phyloP scores from a whole-genome alignment of 2,797 vertebrate genomes.

The Lepilemur ruficaudatus region DNA sequence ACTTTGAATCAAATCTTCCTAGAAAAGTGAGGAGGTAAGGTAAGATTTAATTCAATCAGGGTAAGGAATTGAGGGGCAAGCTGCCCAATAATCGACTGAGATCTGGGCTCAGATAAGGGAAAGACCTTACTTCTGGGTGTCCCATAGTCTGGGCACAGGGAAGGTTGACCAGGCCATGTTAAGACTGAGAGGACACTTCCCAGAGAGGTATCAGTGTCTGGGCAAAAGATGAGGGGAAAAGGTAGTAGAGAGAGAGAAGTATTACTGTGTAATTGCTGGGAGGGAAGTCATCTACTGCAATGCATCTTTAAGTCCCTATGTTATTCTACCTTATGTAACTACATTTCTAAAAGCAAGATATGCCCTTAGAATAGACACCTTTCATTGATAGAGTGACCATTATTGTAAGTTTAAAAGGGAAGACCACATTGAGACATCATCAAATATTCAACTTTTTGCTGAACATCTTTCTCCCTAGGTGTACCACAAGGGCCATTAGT shows the following conservation, averaged over 20 bases:
- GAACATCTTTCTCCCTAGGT: not conserved
- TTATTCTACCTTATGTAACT: not conserved
- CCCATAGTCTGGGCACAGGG: not conserved
- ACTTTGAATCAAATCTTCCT: not conserved
- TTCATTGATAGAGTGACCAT: not conserved
- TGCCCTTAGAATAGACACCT: not conserved
- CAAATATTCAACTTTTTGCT: not conserved
- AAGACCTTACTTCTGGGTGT: not conserved
- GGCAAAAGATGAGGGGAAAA: not conserved
- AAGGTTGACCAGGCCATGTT: not conserved
- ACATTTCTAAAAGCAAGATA: not conserved
- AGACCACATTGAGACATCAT: not conserved
- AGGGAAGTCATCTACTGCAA: not conserved
- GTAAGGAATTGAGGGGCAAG: not conserved
- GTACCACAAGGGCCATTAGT: not conserved
- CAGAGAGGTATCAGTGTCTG: not conserved
- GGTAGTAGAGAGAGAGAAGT: not conserved
- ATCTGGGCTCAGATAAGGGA: not conserved
- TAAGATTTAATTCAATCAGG: not conserved
- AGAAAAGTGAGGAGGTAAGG: not conserved
- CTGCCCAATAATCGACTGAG: not conserved
- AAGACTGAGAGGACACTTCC: not conserved
- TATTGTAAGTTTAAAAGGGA: not conserved
- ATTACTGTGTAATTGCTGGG: not conserved
- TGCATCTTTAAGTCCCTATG: not conserved